These are phyloP conservation scores for Bubo blakistoni DNA, from an alignment of 2,113 vertebrate genomes.

Conservation along the genomic window DNA sequence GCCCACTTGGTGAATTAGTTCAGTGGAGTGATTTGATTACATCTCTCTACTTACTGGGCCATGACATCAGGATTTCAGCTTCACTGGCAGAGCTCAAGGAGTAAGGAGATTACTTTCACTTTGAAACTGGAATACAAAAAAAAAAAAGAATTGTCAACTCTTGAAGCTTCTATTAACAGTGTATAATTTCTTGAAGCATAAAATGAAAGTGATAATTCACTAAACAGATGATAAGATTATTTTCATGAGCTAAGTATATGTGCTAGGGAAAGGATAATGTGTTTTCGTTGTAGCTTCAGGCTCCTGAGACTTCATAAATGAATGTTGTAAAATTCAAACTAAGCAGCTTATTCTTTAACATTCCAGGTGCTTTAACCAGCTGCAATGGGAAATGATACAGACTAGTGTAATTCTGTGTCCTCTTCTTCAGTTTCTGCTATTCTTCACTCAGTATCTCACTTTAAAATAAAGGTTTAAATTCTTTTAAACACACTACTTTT, in stretches of 20 bases:
- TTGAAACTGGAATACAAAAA: constrained; percentile 66
- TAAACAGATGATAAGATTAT: constrained; percentile 76
- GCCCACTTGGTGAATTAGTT: constrained; percentile 95
- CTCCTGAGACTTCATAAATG: constrained; percentile 70
- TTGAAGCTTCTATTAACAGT: constrained; percentile 65
- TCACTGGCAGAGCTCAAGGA: constrained; percentile 98
- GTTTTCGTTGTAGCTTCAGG: constrained; percentile 71
- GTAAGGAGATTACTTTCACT: constrained; percentile 85
- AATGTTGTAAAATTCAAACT: constrained; percentile 67
- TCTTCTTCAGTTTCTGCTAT: constrained; percentile 44
- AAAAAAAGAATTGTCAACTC: constrained; percentile 55
- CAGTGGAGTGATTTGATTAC: constrained; percentile 99
- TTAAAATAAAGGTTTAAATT: constrained; percentile 12
- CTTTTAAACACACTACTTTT: constrained; percentile 53
- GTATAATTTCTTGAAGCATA: constrained; percentile 67
- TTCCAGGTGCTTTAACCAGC: constrained; percentile 72
- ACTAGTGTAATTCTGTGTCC: constrained; percentile 26
- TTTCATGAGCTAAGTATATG: constrained; percentile 73
- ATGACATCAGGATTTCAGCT: constrained; percentile 95
- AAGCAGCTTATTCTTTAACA: constrained; percentile 66
- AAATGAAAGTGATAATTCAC: constrained; percentile 76
- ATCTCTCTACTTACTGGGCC: constrained; percentile 96
- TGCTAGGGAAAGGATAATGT: constrained; percentile 71
- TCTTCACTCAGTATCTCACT: constrained; percentile 19
- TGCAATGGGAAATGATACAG: constrained; percentile 51